phyloP scores from a whole-genome alignment of 2,797 vertebrate species.

The Galagoides demidoff region DNA sequence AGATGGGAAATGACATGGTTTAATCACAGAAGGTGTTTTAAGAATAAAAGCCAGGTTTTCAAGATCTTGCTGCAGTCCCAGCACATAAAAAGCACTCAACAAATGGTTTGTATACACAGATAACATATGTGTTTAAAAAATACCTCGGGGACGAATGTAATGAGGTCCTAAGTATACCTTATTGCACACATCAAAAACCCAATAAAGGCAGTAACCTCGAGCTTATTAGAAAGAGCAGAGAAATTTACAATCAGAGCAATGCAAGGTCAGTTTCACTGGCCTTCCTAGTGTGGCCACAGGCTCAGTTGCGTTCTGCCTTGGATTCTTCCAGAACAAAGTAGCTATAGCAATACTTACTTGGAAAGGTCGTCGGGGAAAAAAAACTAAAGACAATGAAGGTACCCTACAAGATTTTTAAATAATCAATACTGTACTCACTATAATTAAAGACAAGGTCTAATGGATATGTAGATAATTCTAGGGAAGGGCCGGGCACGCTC shows the following conservation, averaged over 20 bases:
- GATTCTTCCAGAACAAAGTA: not conserved
- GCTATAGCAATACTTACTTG: not conserved
- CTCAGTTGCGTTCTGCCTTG: not conserved
- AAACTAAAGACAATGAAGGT: not conserved
- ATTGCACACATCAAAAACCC: not conserved
- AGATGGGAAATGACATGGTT: not conserved
- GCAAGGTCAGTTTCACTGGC: not conserved
- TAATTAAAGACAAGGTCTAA: not conserved
- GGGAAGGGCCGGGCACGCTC: not conserved
- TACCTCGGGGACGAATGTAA: not conserved
- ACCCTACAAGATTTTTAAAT: not conserved
- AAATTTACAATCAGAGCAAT: not conserved
- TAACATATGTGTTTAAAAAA: not conserved
- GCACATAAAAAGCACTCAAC: not conserved
- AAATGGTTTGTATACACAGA: not conserved
- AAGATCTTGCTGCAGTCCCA: not conserved
- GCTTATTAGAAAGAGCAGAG: not conserved
- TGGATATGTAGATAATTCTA: not conserved
- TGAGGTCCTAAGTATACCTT: not conserved
- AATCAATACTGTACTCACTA: not conserved
- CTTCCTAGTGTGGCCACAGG: rapidly evolving
- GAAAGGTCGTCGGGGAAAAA: not conserved
- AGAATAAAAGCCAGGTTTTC: not conserved
- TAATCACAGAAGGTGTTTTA: not conserved
- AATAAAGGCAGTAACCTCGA: not conserved